phyloP scores from a whole-genome alignment of 2,113 vertebrate species.

The Erinaceus europaeus region DNA sequence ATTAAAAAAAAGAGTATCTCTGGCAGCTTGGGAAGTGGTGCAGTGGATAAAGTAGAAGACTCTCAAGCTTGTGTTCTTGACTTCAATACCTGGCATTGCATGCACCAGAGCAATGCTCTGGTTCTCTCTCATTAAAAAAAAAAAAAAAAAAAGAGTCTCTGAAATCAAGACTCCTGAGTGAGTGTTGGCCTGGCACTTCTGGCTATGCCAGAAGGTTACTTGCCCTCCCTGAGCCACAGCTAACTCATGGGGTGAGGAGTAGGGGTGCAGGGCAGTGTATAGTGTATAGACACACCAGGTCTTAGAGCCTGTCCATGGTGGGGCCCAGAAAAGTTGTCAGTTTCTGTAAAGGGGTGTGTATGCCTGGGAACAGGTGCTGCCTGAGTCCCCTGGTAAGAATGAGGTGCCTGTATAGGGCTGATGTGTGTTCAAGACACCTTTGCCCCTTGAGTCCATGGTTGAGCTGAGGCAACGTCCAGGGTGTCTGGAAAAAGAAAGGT shows the following conservation, averaged over 20 bases:
- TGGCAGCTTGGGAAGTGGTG: too few species aligned
- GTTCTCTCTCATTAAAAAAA: too few species aligned
- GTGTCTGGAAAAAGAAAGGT: neutral
- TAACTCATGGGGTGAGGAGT: neutral
- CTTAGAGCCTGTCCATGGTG: neutral
- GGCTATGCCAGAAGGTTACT: too few species aligned
- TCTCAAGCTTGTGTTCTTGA: too few species aligned
- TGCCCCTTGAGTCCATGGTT: neutral
- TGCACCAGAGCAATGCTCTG: too few species aligned
- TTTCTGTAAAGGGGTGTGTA: neutral
- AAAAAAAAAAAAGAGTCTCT: too few species aligned
- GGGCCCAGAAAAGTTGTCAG: neutral
- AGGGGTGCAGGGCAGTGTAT: neutral
- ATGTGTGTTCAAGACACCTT: neutral
- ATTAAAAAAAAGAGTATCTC: too few species aligned
- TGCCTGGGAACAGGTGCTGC: neutral
- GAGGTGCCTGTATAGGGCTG: neutral
- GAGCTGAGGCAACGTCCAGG: neutral
- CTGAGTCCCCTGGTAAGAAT: neutral
- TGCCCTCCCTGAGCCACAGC: neutral
- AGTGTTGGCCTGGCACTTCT: neutral
- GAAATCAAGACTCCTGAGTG: neutral
- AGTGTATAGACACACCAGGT: neutral
- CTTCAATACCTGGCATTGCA: too few species aligned
- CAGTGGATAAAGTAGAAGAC: too few species aligned